phyloP scores from a whole-genome alignment of 2,113 vertebrate species.

The Phycodurus eques region DNA sequence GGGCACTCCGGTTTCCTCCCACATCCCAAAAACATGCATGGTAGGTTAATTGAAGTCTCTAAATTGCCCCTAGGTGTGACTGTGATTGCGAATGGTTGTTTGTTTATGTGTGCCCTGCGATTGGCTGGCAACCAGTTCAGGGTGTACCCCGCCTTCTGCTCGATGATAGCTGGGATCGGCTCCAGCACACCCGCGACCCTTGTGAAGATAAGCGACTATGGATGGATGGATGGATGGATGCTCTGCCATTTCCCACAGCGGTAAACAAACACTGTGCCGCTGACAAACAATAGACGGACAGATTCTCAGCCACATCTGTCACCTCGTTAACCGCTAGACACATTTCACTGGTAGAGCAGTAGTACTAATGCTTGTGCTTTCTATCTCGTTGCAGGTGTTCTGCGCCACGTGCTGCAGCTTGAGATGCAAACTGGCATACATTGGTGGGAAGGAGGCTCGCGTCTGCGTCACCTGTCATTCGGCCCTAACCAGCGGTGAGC shows the following conservation, averaged over 20 bases:
- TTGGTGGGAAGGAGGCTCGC: conserved; percentile 94
- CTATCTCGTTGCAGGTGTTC: conserved; percentile 79
- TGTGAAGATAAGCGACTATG: too few relatives aligned
- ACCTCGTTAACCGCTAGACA: neutral
- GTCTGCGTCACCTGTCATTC: conserved; percentile 96
- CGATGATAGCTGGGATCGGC: too few relatives aligned
- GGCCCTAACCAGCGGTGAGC: conserved; percentile 88
- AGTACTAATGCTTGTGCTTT: neutral
- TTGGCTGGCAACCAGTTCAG: too few relatives aligned
- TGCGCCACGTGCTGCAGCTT: conserved; percentile 92
- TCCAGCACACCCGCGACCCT: too few relatives aligned
- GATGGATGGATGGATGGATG: conserved; percentile 2
- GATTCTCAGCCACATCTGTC: neutral
- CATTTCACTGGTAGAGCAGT: neutral
- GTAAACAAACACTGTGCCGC: conserved; percentile 61
- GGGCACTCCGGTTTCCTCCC: too few relatives aligned
- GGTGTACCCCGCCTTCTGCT: too few relatives aligned
- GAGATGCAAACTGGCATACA: conserved; percentile 89
- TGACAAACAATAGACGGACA: conserved; percentile 31
- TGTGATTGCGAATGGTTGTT: too few relatives aligned
- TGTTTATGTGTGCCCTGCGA: too few relatives aligned
- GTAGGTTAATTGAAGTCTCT: too few relatives aligned
- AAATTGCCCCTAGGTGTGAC: too few relatives aligned
- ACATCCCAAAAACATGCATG: too few relatives aligned
- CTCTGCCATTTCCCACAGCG: conserved; percentile 64